Base-by-base conservation (phyloP, 2,888 invertebrate species). In the Drosophila borborema region DNA sequence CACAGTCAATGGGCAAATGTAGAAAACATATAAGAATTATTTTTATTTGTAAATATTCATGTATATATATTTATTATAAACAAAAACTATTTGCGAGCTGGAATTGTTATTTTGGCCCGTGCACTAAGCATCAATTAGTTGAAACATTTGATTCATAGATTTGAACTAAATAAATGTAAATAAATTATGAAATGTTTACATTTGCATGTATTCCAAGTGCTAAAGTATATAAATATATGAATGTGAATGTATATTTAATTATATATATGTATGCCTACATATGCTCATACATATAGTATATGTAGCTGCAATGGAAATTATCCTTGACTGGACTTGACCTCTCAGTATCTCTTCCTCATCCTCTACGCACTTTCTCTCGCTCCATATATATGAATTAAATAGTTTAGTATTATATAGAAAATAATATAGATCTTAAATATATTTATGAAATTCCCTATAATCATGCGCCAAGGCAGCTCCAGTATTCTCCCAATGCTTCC, bases 41-140 rank as follows among this genome's bases (percentile, higher is more conserved):
- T 8, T 8, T 1, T 43, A 10, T 43, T 2, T 14, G 12, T 18
- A 12, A 3, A 14, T 46, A 14, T 46, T 2, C 23, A 14, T 8
- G 14, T 46, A 46, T 46, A 46, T 46, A 16, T 46, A 46, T 46
- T 46, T 23, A 20, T 41, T 8, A 16, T 48, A 48, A 48, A 48
- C 48, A 48, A 28, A 48, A 31, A 28, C 16, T n/a, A 48, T 16
- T 2, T 28, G 16, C 9, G 16, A 28, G 48, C 9, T 4, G 2
- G 16, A 16, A 48, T 28, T 28, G 48, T 28, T 48, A 4, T 48
- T 9, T 16, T 16, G 3, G 23, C 20, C 16, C 16, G 4, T 16
- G 46, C 46, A 9, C 4, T 28, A 48, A 48, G 9, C 23, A 48
- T 1, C 23, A 46, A 46, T 48, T 28, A 28, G 48, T 48, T 28